A percentile compares a stretch with the other conserved stretches of the same genome.
phyloP scores from a whole-genome alignment of 2,888 invertebrate genomes.

The Serrognathus titanus region DNA sequence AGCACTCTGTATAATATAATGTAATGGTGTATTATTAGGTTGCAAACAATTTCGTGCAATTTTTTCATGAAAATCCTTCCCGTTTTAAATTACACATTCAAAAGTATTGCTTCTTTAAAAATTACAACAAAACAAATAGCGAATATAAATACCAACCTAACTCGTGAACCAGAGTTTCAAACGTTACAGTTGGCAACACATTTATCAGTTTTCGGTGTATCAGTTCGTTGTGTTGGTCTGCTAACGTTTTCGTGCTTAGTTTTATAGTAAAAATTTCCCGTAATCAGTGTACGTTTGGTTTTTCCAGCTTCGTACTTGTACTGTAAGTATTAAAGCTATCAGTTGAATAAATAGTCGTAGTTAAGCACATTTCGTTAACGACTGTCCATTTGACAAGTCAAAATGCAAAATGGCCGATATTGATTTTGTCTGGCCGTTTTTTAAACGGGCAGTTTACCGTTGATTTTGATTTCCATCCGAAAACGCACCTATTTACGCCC shows the following conservation, averaged over 20 bases:
- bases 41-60: no score
- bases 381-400: slow-evolving; percentile 25
- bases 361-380: slow-evolving; percentile 8
- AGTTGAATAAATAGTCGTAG: background rate
- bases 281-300: background rate
- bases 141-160: no score
- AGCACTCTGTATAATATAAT: no score
- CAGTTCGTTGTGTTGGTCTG: background rate
- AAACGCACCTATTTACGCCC: background rate
- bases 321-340: slow-evolving; percentile 21
- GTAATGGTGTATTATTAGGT: no score
- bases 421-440: slow-evolving; percentile 37
- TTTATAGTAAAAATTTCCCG: no score
- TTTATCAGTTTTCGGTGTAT: slow-evolving; percentile 19
- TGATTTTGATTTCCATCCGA: background rate
- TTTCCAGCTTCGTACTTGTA: slow-evolving; percentile 11
- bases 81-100: no score
- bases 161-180: background rate
- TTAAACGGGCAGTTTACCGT: slow-evolving; percentile 6
- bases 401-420: slow-evolving; percentile 46
- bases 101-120: no score
- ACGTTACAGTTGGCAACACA: slow-evolving; percentile 7
- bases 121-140: no score
- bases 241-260: no score
- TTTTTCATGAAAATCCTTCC: no score